These are phyloP conservation scores for Oryctes rhinoceros DNA, from an alignment of 1,140 invertebrate genomes.

Conservation along the genomic window DNA sequence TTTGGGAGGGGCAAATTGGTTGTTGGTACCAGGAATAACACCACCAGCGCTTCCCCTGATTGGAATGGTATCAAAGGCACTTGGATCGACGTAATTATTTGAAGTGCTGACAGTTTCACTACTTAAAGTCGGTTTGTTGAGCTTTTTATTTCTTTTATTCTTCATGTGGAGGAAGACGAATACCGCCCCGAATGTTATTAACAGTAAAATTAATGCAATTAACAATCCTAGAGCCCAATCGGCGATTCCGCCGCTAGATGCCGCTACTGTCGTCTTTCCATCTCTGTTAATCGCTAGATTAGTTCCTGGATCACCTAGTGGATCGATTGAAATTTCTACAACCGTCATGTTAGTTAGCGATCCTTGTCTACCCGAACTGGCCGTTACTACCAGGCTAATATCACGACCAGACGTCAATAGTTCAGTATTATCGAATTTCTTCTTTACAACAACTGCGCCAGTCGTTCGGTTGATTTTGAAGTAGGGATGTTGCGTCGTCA, in stretches of 20 bases:
- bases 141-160: constrained; percentile 82
- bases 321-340: constrained; percentile 84
- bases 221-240: constrained; percentile 89
- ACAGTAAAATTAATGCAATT: constrained; percentile 80
- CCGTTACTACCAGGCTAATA: constrained; percentile 81
- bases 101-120: constrained; percentile 76
- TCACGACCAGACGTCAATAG: constrained; percentile 72
- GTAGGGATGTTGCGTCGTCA: constrained; percentile 83
- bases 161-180: constrained; percentile 86
- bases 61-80: constrained; percentile 87
- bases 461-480: constrained; percentile 93
- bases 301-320: constrained; percentile 67
- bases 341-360: constrained; percentile 86
- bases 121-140: constrained; percentile 77
- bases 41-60: constrained; percentile 69
- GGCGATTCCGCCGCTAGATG: constrained; percentile 73
- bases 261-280: constrained; percentile 63
- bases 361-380: constrained; percentile 86
- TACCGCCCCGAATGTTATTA: constrained; percentile 81
- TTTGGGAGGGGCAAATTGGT: constrained; percentile 85
- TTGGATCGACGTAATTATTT: constrained; percentile 83
- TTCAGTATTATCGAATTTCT: constrained; percentile 73
- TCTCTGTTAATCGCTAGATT: constrained; percentile 65
- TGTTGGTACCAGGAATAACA: constrained; percentile 63
- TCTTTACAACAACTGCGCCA: constrained; percentile 84